These are phyloP conservation scores for Bathynomus jamesi DNA, from an alignment of 1,140 invertebrate species.

Conservation along the genomic window DNA sequence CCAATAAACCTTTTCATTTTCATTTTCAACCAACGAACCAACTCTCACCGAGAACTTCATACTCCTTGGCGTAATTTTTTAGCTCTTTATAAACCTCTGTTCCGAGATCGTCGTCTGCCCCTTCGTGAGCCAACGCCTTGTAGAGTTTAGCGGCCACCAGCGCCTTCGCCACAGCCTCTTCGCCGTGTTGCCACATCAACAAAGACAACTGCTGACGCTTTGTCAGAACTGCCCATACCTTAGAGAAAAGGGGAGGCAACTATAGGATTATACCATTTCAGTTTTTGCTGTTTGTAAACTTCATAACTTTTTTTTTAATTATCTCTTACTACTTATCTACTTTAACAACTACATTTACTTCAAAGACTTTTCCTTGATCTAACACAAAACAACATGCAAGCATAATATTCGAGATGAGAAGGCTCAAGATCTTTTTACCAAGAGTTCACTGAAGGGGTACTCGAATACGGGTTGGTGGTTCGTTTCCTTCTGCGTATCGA, in stretches of 20 bases:
- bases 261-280: too few species aligned
- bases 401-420: constrained; percentile 39
- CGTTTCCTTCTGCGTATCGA: neutral
- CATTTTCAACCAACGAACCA: too few species aligned
- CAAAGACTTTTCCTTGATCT: too few species aligned
- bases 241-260: too few species aligned
- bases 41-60: constrained; percentile 70
- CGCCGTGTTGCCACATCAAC: constrained; percentile 95
- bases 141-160: constrained; percentile 91
- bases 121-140: constrained; percentile 93
- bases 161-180: constrained; percentile 91
- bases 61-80: constrained; percentile 73
- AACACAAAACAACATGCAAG: too few species aligned
- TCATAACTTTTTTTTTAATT: too few species aligned
- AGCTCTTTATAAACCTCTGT: constrained; percentile 91
- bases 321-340: too few species aligned
- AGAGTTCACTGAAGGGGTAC: constrained; percentile 87
- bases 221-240: constrained; percentile 94
- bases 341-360: too few species aligned
- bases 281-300: too few species aligned
- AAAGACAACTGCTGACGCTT: constrained; percentile 93
- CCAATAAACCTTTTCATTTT: too few species aligned
- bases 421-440: constrained; percentile 47
- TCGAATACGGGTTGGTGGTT: constrained; percentile 52
- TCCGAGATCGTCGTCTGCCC: constrained; percentile 91